A percentile compares a stretch with the other conserved stretches of the same genome.
Conservation (phyloP, 2,797 vertebrate genomes). For the Brotula barbata region DNA sequence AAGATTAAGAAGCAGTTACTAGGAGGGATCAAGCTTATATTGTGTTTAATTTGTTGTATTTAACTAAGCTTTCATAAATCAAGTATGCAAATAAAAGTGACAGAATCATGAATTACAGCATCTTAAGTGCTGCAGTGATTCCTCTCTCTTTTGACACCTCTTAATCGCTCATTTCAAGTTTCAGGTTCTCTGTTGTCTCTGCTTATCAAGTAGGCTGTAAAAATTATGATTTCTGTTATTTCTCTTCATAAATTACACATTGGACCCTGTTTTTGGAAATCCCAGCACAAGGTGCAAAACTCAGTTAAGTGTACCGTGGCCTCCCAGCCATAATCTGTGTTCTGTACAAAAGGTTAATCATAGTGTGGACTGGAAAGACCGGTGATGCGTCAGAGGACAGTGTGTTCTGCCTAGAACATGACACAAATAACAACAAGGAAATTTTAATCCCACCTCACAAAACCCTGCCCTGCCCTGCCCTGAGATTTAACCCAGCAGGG, state of each 20-base stretch:
- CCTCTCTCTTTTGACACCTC: conserved; percentile 36
- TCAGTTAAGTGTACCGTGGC: too few relatives aligned
- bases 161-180: background rate
- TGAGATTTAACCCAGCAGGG: conserved; percentile 42
- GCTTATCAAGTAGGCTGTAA: conserved; percentile 34
- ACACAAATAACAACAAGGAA: conserved; percentile 64
- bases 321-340: conserved; percentile 51
- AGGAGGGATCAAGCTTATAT: conserved; percentile 59
- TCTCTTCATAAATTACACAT: too few relatives aligned
- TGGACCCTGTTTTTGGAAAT: too few relatives aligned
- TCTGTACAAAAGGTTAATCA: conserved; percentile 64
- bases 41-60: conserved; percentile 58
- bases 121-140: conserved; percentile 35
- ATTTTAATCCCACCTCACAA: conserved; percentile 62
- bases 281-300: too few relatives aligned
- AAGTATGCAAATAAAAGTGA: conserved; percentile 61
- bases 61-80: conserved; percentile 57
- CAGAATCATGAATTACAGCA: conserved; percentile 42
- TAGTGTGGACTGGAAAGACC: conserved; percentile 45
- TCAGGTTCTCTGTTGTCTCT: background rate
- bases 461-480: conserved; percentile 32
- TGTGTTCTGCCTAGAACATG: conserved; percentile 42
- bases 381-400: conserved; percentile 42
- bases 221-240: too few relatives aligned
- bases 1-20: conserved; percentile 58